phyloP scores from a whole-genome alignment of 2,888 invertebrate species.

The Ctena decussata region DNA sequence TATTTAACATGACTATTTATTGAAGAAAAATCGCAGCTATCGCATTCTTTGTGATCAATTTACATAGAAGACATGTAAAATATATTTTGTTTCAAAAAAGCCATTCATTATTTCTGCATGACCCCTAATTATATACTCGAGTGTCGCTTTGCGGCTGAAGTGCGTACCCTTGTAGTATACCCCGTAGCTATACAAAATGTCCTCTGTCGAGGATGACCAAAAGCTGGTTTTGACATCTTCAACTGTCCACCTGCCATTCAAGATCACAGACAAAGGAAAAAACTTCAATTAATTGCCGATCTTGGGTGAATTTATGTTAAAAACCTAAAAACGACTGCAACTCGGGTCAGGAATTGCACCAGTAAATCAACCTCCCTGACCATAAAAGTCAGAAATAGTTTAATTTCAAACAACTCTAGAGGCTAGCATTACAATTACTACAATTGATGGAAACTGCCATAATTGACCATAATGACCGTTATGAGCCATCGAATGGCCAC shows the following conservation, averaged over 20 bases:
- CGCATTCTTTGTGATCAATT: neutral
- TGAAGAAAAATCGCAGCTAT: no score
- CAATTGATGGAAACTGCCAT: slow-evolving; percentile 50
- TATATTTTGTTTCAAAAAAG: slow-evolving; percentile 6
- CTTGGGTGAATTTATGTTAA: slow-evolving; percentile 47
- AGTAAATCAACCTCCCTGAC: slow-evolving; percentile 60
- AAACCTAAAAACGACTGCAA: neutral
- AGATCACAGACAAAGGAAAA: neutral
- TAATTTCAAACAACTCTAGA: slow-evolving; percentile 56
- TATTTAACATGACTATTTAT: no score
- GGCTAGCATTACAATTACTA: slow-evolving; percentile 56
- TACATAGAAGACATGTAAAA: slow-evolving; percentile 3
- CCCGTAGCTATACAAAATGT: slow-evolving; percentile 11
- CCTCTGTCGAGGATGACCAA: neutral
- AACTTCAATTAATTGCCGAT: neutral
- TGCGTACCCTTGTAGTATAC: neutral
- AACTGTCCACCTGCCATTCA: slow-evolving; percentile 7
- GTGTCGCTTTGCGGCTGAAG: neutral
- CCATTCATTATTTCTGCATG: neutral
- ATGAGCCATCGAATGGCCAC: slow-evolving; percentile 54
- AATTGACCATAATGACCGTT: slow-evolving; percentile 61
- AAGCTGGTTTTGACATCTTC: slow-evolving; percentile 7
- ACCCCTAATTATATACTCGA: neutral
- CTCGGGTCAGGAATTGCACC: slow-evolving; percentile 45
- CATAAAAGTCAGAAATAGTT: slow-evolving; percentile 65